These are phyloP conservation scores for Wiebesia pumilae DNA, from an alignment of 1,140 invertebrate species.

Conservation along the genomic window DNA sequence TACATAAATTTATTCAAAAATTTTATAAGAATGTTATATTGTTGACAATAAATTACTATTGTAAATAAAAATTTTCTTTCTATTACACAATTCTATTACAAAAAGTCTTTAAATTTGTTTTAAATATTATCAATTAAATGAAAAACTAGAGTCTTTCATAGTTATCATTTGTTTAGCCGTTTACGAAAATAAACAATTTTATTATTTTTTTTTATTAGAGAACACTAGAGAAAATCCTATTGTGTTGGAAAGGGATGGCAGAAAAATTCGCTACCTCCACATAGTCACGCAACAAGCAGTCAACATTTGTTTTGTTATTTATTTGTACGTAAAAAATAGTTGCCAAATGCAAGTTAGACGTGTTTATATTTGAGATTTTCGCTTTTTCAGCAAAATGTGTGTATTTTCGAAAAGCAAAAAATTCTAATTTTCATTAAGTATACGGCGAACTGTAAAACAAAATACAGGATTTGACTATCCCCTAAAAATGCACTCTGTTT, in stretches of 20 bases:
- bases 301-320: constrained; percentile 13
- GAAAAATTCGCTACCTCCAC: not conserved
- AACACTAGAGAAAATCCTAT: constrained; percentile 6
- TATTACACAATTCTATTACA: too few species aligned
- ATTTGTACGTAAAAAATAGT: constrained; percentile 5
- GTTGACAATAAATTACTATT: too few species aligned
- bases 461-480: not conserved
- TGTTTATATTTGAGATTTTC: constrained; percentile 43
- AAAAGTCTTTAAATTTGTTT: too few species aligned
- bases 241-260: not conserved
- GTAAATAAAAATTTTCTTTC: too few species aligned
- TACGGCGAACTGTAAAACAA: not conserved
- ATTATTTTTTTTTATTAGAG: constrained; percentile 34
- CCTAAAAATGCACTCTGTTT: constrained; percentile 16
- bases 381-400: constrained; percentile 10
- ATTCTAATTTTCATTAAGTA: not conserved
- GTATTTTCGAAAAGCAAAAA: constrained; percentile 26
- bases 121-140: not conserved
- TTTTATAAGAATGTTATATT: too few species aligned
- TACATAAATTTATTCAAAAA: too few species aligned
- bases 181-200: constrained; percentile 15
- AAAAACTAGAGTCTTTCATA: not conserved
- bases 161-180: not conserved
- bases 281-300: not conserved
- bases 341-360: not conserved